These are phyloP conservation scores for Drosophila kanapiae DNA, from an alignment of 1,140 invertebrate genomes.

Conservation along the genomic window DNA sequence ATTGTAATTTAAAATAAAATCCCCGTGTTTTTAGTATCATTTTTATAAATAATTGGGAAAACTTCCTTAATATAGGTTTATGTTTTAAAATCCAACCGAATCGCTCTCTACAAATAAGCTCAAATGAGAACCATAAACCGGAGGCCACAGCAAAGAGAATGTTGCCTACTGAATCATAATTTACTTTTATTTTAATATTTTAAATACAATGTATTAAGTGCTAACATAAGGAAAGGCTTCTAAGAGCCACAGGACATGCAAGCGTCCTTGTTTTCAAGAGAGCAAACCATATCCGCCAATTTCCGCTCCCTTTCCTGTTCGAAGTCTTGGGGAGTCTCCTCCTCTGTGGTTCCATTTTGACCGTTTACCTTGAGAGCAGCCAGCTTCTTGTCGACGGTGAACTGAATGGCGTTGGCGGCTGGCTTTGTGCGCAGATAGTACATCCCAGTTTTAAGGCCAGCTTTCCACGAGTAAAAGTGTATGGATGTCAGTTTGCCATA, in stretches of 20 bases:
- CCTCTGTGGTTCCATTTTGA: slow-evolving; percentile 26
- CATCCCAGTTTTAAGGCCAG: slow-evolving; percentile 99
- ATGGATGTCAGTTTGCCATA: slow-evolving; percentile 98
- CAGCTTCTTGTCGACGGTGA: slow-evolving; percentile 97
- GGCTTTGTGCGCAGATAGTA: slow-evolving; percentile 99
- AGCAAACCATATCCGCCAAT: slow-evolving; percentile 93
- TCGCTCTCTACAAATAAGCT: no score
- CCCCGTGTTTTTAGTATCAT: neutral
- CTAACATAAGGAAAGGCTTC: slow-evolving; percentile 49
- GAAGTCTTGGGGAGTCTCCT: slow-evolving; percentile 7
- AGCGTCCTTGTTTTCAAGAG: slow-evolving; percentile 95
- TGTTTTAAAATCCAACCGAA: no score
- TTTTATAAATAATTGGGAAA: neutral
- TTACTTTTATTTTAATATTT: slow-evolving; percentile 30
- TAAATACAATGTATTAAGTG: slow-evolving; percentile 24
- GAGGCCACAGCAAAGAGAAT: no score
- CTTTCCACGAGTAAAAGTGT: slow-evolving; percentile 99
- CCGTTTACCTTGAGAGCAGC: slow-evolving; percentile 21
- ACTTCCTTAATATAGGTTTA: no score
- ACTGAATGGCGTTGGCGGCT: slow-evolving; percentile 98
- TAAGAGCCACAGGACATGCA: slow-evolving; percentile 92
- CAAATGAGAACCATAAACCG: no score
- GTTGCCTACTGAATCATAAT: slow-evolving; percentile 16
- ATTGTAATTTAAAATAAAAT: slow-evolving; percentile 40
- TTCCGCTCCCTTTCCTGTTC: slow-evolving; percentile 87